phyloP scores from a whole-genome alignment of 2,797 vertebrate genomes.

The Galago senegalensis region DNA sequence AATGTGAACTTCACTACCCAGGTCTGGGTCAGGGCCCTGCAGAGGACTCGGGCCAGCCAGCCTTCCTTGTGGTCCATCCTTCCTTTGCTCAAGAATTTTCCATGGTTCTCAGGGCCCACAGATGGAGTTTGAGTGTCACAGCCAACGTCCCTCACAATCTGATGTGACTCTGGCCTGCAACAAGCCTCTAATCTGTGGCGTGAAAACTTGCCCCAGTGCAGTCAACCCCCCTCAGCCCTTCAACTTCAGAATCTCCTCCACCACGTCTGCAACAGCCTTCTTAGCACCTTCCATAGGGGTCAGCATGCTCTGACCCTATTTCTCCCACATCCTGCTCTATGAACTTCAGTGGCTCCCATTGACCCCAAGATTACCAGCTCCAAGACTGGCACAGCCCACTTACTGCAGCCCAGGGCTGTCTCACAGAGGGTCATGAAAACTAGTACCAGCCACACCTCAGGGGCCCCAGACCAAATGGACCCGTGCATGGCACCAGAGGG shows the following conservation, averaged over 20 bases:
- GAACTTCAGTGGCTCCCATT: constrained; percentile 76
- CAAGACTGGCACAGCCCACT: not conserved
- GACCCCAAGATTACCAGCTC: constrained; percentile 71
- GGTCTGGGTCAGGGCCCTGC: not conserved
- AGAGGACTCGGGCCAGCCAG: not conserved
- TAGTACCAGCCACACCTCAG: not conserved
- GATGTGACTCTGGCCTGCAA: not conserved
- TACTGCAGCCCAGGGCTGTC: constrained; percentile 65
- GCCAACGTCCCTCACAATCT: too few species aligned
- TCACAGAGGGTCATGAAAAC: constrained; percentile 52
- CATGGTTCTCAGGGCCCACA: not conserved
- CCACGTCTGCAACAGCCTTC: not conserved
- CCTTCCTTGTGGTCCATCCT: not conserved
- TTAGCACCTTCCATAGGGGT: not conserved
- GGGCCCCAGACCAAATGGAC: not conserved
- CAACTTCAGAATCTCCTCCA: not conserved
- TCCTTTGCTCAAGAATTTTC: constrained; percentile 17
- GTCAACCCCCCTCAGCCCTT: not conserved
- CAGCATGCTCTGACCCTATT: not conserved
- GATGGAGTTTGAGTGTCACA: not conserved
- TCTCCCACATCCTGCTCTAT: not conserved
- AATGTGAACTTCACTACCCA: not conserved
- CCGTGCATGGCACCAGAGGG: not conserved
- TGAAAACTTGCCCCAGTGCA: not conserved
- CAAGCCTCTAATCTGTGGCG: not conserved